Evolutionary conservation across 2,888 invertebrate species (phyloP).

Genomic region (Torymus tubicola): DNA sequence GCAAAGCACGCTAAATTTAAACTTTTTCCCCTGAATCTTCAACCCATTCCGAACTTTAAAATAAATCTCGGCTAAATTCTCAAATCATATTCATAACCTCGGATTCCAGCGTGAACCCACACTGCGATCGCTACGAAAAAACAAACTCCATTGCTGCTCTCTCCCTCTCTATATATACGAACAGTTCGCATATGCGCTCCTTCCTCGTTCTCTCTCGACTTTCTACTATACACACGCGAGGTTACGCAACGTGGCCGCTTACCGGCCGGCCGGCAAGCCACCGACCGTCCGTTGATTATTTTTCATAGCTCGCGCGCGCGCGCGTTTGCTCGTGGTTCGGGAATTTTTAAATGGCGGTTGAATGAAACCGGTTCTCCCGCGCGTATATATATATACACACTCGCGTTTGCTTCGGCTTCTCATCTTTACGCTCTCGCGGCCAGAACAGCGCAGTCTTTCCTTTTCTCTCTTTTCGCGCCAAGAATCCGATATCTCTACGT

Average conservation of each 20-base stretch:
- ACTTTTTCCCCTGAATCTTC: neutral
- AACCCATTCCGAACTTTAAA: neutral
- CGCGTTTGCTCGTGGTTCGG: constrained; percentile 65
- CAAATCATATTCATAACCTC: constrained; percentile 26
- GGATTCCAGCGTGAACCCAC: neutral
- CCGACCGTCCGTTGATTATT: constrained; percentile 74
- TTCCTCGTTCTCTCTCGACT: constrained; percentile 23
- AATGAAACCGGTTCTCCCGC: constrained; percentile 73
- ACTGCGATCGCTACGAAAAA: constrained; percentile 28
- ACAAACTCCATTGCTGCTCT: constrained; percentile 26
- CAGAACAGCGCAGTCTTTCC: neutral
- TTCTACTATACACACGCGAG: constrained; percentile 34
- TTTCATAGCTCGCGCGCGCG: constrained; percentile 65
- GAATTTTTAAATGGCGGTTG: constrained; percentile 73
- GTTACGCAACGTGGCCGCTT: no score
- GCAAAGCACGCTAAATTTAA: no score
- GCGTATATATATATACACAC: constrained; percentile 17
- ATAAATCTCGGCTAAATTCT: constrained; percentile 1
- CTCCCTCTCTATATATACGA: neutral
- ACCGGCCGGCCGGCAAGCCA: constrained; percentile 48
- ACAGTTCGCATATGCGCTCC: neutral
- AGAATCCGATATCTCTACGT: constrained; percentile 23
- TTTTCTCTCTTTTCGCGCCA: constrained; percentile 26
- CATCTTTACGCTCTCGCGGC: constrained; percentile 27
- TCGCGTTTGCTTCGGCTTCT: constrained; percentile 1